Conservation (phyloP, 2,888 invertebrate genomes). For the Apocheima hispidaria region DNA sequence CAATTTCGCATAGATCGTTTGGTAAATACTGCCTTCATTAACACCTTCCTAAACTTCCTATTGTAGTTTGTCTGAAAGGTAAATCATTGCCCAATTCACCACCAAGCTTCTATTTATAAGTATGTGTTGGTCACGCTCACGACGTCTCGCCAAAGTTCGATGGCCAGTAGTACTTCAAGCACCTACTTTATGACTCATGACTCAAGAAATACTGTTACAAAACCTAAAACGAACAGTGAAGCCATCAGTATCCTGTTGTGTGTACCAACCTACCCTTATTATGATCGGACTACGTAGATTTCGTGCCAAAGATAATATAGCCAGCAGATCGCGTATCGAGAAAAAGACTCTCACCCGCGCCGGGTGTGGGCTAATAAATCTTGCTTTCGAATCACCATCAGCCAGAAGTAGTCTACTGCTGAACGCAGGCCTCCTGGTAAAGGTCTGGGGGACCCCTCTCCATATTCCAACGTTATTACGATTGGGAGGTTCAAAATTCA, state of each 20-base stretch:
- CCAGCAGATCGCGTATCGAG: no score
- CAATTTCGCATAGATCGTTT: no score
- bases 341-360: no score
- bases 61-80: slow-evolving; percentile 2
- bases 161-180: slow-evolving; percentile 15
- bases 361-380: no score
- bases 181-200: slow-evolving; percentile 27
- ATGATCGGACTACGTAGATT: neutral
- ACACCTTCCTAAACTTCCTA: neutral
- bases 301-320: neutral
- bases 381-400: no score
- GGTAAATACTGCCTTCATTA: neutral
- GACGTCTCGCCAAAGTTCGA: slow-evolving; percentile 28
- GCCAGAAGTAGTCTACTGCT: no score
- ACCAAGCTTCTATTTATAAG: slow-evolving; percentile 20
- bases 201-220: slow-evolving; percentile 22
- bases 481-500: no score
- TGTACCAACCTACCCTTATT: neutral
- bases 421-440: no score
- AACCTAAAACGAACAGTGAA: slow-evolving; percentile 18
- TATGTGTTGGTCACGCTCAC: slow-evolving; percentile 25
- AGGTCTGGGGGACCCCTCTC: no score
- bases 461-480: no score
- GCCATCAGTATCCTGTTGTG: slow-evolving; percentile 23
- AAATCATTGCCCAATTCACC: slow-evolving; percentile 13